A percentile compares a stretch with the other conserved stretches of the same genome.
phyloP scores from a whole-genome alignment of 2,888 invertebrate species.

The Ctena decussata region DNA sequence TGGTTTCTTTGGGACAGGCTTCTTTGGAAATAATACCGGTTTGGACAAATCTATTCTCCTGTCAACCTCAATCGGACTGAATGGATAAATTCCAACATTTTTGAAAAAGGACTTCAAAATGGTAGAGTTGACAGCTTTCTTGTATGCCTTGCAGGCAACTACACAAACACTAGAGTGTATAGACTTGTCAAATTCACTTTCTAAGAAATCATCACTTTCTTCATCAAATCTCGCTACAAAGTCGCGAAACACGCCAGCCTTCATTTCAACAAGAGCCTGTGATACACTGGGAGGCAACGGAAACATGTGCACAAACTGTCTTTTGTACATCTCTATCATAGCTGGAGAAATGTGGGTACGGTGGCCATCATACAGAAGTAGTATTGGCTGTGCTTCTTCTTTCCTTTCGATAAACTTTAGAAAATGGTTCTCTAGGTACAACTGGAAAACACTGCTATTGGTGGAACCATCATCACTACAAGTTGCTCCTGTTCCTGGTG shows the following conservation, averaged over 20 bases:
- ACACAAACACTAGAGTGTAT: constrained; percentile 62
- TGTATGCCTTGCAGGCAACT: constrained; percentile 63
- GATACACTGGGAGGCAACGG: constrained; percentile 59
- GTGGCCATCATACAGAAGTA: constrained; percentile 60
- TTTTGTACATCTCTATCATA: constrained; percentile 57
- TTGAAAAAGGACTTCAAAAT: constrained; percentile 49
- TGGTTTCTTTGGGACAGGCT: constrained; percentile 2
- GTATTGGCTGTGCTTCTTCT: constrained; percentile 53
- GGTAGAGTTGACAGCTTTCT: constrained; percentile 39
- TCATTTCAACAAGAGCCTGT: constrained; percentile 45
- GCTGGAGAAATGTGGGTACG: constrained; percentile 58
- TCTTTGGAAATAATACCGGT: constrained; percentile 15
- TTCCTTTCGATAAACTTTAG: constrained; percentile 61
- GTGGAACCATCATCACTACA: constrained; percentile 65
- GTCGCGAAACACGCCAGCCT: constrained; percentile 54
- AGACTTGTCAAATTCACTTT: constrained; percentile 50
- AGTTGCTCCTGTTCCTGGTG: constrained; percentile 64
- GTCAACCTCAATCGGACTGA: constrained; percentile 57
- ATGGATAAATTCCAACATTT: constrained; percentile 56
- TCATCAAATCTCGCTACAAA: constrained; percentile 42
- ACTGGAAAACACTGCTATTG: constrained; percentile 62
- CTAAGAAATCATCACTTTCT: constrained; percentile 53
- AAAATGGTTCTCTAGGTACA: constrained; percentile 64
- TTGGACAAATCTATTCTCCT: constrained; percentile 52
- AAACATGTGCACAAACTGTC: constrained; percentile 58